Evolutionary conservation across 2,888 invertebrate genomes (phyloP).

Genomic region (Sisyra nigra): DNA sequence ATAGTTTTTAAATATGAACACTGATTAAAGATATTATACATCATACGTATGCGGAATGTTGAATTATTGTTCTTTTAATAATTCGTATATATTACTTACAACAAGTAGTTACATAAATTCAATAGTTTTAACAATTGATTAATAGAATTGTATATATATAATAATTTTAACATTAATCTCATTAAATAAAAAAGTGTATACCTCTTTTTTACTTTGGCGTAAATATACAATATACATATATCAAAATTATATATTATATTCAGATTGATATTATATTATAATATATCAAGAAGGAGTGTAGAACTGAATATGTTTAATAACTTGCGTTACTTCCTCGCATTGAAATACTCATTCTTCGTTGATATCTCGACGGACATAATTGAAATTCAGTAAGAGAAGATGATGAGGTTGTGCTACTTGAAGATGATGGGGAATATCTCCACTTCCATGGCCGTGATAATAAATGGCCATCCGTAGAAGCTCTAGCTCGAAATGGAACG

Average conservation of each 20-base stretch:
- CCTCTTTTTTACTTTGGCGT: no score
- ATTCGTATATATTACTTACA: no score
- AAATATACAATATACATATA: no score
- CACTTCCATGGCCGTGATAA: slow-evolving; percentile 42
- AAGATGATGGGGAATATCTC: slow-evolving; percentile 35
- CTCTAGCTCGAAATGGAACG: slow-evolving; percentile 51
- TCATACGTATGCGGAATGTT: no score
- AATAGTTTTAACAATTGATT: no score
- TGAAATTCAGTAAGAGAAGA: slow-evolving; percentile 17
- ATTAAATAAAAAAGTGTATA: no score
- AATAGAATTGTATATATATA: no score
- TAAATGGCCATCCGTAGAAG: slow-evolving; percentile 55
- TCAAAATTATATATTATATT: neutral
- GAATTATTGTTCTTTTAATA: no score
- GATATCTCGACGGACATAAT: slow-evolving; percentile 27
- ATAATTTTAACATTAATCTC: no score
- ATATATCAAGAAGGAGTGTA: neutral
- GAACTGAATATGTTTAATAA: slow-evolving; percentile 21
- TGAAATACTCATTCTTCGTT: slow-evolving; percentile 63
- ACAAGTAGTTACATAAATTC: no score
- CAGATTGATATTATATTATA: neutral
- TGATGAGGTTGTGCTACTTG: slow-evolving; percentile 25
- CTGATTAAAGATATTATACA: no score
- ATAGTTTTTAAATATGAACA: no score
- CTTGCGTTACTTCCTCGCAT: slow-evolving; percentile 48